Evolutionary conservation across 1,140 invertebrate genomes (phyloP).

Genomic region (Adoxophyes honmai): DNA sequence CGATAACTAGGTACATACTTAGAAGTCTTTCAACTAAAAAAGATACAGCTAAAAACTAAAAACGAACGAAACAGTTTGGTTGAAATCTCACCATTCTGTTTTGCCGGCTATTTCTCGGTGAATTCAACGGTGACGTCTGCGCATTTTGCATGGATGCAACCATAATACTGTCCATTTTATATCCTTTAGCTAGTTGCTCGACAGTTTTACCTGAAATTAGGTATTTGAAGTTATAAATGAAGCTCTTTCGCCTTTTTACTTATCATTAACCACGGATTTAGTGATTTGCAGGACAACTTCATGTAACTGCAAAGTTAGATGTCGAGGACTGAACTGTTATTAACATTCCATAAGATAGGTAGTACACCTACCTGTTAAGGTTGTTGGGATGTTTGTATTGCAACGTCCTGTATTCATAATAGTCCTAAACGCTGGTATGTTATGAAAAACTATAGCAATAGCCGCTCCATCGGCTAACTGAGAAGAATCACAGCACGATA

Average conservation of each 20-base stretch:
- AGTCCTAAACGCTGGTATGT: conserved; percentile 50
- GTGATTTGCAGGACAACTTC: too few relatives aligned
- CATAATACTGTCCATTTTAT: conserved; percentile 53
- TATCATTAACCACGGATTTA: too few relatives aligned
- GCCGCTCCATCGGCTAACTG: conserved; percentile 67
- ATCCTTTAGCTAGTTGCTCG: conserved; percentile 57
- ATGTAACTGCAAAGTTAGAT: too few relatives aligned
- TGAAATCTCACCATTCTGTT: conserved; percentile 28
- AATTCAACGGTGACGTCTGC: conserved; percentile 18
- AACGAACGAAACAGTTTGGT: not conserved
- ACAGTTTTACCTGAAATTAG: conserved; percentile 59
- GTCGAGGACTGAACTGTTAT: too few relatives aligned
- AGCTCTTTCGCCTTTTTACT: too few relatives aligned
- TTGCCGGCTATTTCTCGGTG: conserved; percentile 29
- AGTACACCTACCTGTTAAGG: conserved; percentile 59
- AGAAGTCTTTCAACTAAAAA: too few relatives aligned
- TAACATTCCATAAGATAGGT: too few relatives aligned
- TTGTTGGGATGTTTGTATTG: conserved; percentile 62
- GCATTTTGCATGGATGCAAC: conserved; percentile 22
- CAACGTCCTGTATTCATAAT: conserved; percentile 61
- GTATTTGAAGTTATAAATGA: too few relatives aligned
- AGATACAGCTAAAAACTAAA: not conserved
- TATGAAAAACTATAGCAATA: conserved; percentile 63
- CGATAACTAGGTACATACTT: too few relatives aligned
- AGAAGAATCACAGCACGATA: conserved; percentile 64